A percentile compares a stretch with the other conserved stretches of the same genome.
These are phyloP conservation scores for Thinocorus orbignyianus DNA, from an alignment of 2,113 vertebrate species.

Conservation along the genomic window DNA sequence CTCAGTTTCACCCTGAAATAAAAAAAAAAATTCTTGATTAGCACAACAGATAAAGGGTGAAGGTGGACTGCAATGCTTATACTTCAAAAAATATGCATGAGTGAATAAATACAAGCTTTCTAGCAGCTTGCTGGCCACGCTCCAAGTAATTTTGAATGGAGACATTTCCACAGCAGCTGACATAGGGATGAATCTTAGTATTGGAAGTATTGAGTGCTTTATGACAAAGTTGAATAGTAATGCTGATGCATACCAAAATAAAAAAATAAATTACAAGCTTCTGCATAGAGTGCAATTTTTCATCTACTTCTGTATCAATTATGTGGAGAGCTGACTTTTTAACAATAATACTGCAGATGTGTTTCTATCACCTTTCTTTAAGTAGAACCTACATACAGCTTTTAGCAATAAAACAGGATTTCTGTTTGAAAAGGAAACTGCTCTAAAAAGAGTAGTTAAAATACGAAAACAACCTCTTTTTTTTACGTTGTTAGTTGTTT, in stretches of 20 bases:
- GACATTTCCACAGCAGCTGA: background rate
- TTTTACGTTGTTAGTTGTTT: background rate
- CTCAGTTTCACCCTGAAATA: background rate
- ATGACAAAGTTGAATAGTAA: background rate
- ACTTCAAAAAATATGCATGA: background rate
- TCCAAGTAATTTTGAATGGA: background rate
- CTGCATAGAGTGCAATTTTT: background rate
- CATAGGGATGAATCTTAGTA: background rate
- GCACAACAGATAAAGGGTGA: background rate
- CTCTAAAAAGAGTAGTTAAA: background rate
- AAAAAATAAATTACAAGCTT: background rate
- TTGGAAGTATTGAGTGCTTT: background rate
- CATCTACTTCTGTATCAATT: background rate
- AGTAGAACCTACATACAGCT: background rate
- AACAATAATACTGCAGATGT: background rate
- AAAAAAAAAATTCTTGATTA: background rate
- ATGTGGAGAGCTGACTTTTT: background rate
- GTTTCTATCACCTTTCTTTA: background rate
- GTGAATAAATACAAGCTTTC: background rate
- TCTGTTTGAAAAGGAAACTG: background rate
- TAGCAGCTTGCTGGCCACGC: background rate
- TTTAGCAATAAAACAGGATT: background rate
- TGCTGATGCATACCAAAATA: background rate
- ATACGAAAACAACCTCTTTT: background rate
- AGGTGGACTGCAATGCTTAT: background rate